Evolutionary conservation across 1,140 invertebrate species (phyloP).

Genomic region (Lordiphosa collinella): DNA sequence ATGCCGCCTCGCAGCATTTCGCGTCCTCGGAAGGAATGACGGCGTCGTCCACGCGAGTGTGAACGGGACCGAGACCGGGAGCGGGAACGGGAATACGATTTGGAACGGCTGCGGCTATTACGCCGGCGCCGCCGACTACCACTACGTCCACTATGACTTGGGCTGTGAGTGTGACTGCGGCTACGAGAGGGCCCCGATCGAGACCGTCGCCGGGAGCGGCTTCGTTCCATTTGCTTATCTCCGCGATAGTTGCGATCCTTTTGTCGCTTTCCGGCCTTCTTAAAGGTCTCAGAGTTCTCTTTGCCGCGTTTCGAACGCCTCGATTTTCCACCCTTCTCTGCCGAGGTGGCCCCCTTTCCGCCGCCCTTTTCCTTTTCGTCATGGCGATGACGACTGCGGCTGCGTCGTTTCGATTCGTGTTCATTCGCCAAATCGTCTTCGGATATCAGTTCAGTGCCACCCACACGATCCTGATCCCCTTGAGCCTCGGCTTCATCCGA

Average conservation of each 20-base stretch:
- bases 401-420: slow-evolving; percentile 51
- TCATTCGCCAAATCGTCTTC: slow-evolving; percentile 83
- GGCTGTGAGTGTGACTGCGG: slow-evolving; percentile 11
- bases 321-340: slow-evolving; percentile 20
- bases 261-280: slow-evolving; percentile 88
- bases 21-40: slow-evolving; percentile 24
- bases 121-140: slow-evolving; percentile 31
- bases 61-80: slow-evolving; percentile 39
- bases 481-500: slow-evolving; percentile 12
- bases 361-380: slow-evolving; percentile 13
- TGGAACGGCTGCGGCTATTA: slow-evolving; percentile 45
- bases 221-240: slow-evolving; percentile 80
- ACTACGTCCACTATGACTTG: slow-evolving; percentile 15
- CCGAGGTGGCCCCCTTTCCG: slow-evolving; percentile 3
- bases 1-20: slow-evolving; percentile 24
- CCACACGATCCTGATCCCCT: slow-evolving; percentile 56
- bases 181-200: slow-evolving; percentile 11
- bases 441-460: slow-evolving; percentile 86
- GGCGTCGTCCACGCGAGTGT: slow-evolving; percentile 17
- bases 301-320: slow-evolving; percentile 57
- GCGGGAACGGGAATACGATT: slow-evolving; percentile 44
- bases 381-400: slow-evolving; percentile 33
- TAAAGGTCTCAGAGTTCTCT: slow-evolving; percentile 84
- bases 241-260: slow-evolving; percentile 91
- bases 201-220: slow-evolving; percentile 23